Evolutionary conservation across 2,888 invertebrate genomes (phyloP), one percentile per base, ranked within the genome.

Genomic region (Hypolimnas misippus): DNA sequence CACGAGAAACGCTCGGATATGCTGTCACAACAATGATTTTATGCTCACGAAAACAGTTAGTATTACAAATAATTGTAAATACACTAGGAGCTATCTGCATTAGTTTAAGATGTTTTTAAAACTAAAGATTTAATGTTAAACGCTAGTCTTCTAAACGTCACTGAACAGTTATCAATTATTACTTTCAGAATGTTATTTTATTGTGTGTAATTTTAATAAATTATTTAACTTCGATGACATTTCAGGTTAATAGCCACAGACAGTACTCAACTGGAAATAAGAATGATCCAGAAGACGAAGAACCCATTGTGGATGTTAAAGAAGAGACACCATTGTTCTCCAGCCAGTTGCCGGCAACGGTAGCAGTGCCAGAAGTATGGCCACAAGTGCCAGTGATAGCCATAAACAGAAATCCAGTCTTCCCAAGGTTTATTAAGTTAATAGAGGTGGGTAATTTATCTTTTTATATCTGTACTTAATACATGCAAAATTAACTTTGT

Each of bases 351-450:
- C 97, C 98, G 52, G 97, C 98, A 0, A 96, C 98, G 0, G 96
- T 98, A 51, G 96, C 97, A 14, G 97, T 99, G 29, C 99, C 99
- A 0, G 99, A 99, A 83, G 96, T 97, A 8, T 99, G 98, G 96
- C 99, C 99, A 0, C 96, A 97, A 82, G 95, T 99, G 17, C 99
- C 99, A 2, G 95, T 99, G 7, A 96, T 99, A 72, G 98, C 99
- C 0, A 97, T 99, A 69, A 96, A 94, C 76, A 94, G 98, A 72
- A 98, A 98, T 92, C 99, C 99, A 3, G 97, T 99, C 1, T 99
- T 99, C 91, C 99, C 99, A 17, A 95, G 98, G 73, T 99, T 99
- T 86, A 98, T 99, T 73, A 99, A 99, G 92, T 94, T 99, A 72
- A 95, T 99, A 68, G 99, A 99, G 94, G 97, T 97, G 71, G 65